These are phyloP conservation scores for Scaptomyza polygonia DNA, from an alignment of 2,888 invertebrate genomes.

Conservation along the genomic window DNA sequence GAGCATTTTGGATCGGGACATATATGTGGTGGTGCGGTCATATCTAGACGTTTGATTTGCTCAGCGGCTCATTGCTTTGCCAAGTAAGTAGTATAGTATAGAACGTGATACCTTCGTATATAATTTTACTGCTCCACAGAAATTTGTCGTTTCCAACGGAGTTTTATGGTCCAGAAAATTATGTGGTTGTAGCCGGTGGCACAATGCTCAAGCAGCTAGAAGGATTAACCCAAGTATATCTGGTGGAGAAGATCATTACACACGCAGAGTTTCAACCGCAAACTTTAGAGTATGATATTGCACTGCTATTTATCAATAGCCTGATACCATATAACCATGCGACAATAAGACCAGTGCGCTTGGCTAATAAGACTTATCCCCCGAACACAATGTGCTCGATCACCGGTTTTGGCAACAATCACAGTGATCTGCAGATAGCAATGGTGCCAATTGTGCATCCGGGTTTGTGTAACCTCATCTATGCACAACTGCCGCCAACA, in stretches of 20 bases:
- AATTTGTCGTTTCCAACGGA: constrained; percentile 16
- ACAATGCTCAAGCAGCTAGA: constrained; percentile 6
- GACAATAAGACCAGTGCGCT: constrained; percentile 16
- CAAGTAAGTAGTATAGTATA: constrained; percentile 35
- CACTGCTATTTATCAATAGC: constrained; percentile 54
- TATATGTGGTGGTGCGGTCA: constrained; percentile 55
- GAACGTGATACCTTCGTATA: not conserved
- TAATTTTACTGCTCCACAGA: constrained; percentile 17
- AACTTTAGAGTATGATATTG: constrained; percentile 61
- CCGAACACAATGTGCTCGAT: constrained; percentile 47
- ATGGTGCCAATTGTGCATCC: constrained; percentile 43
- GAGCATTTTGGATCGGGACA: constrained; percentile 45
- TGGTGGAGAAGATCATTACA: constrained; percentile 43
- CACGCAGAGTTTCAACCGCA: constrained; percentile 18
- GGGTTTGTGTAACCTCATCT: constrained; percentile 44
- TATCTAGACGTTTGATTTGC: constrained; percentile 52
- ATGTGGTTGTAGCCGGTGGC: constrained; percentile 53
- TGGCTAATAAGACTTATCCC: not conserved
- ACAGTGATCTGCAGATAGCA: constrained; percentile 27
- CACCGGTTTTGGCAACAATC: constrained; percentile 54
- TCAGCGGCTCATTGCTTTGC: constrained; percentile 65
- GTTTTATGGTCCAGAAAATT: constrained; percentile 22
- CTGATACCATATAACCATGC: constrained; percentile 20
- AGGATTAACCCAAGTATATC: constrained; percentile 19
- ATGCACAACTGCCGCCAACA: constrained; percentile 37